A percentile compares a stretch with the other conserved stretches of the same genome.
Evolutionary conservation across 2,113 vertebrate species (phyloP).

Genomic region (Zonotrichia leucophrys): DNA sequence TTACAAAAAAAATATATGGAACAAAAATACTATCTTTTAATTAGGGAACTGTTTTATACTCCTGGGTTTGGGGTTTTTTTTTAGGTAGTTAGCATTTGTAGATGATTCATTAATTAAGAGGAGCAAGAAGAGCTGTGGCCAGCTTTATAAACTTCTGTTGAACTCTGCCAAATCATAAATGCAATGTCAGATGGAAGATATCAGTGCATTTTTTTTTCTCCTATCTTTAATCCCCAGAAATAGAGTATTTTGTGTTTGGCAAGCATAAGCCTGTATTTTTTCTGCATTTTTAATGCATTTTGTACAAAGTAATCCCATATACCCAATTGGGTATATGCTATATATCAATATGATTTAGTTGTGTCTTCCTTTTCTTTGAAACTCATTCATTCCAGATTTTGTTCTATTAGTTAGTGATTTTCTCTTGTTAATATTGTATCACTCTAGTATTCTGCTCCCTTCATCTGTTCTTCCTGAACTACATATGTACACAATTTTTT

Average conservation of each 20-base stretch:
- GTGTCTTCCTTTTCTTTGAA: background rate
- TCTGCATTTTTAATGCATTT: background rate
- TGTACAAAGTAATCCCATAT: background rate
- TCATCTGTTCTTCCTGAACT: background rate
- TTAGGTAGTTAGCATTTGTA: background rate
- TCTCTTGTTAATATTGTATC: background rate
- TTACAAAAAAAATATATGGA: background rate
- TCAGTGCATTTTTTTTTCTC: background rate
- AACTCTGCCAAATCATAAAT: background rate
- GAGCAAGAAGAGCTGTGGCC: background rate
- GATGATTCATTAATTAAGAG: background rate
- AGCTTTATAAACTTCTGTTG: background rate
- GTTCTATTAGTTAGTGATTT: conserved; percentile 12
- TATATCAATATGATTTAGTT: background rate
- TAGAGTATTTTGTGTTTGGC: background rate
- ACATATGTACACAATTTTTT: background rate
- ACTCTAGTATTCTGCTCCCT: background rate
- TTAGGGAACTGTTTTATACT: background rate
- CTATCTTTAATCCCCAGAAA: background rate
- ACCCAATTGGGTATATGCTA: background rate
- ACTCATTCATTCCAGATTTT: background rate
- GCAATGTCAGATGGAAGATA: background rate
- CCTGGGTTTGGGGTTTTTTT: background rate
- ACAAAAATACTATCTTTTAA: background rate
- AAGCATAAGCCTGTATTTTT: background rate